phyloP scores from a whole-genome alignment of 2,888 invertebrate genomes.

The Cactoblastis cactorum region DNA sequence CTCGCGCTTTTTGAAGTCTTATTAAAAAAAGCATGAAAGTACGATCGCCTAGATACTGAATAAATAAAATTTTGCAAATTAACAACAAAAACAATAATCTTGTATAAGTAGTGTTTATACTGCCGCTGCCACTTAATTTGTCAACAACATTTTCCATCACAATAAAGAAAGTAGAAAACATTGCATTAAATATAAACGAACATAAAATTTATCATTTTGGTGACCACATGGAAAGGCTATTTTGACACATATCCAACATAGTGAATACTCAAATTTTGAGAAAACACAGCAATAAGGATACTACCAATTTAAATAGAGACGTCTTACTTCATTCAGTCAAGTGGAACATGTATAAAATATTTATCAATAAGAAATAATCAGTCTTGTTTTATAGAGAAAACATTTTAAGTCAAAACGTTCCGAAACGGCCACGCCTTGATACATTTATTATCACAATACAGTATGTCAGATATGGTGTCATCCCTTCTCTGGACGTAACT shows the following conservation, averaged over 20 bases:
- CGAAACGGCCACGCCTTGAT: constrained; percentile 56
- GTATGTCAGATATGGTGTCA: constrained; percentile 81
- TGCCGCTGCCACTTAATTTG: constrained; percentile 74
- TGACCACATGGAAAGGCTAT: constrained; percentile 75
- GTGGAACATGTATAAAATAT: constrained; percentile 77
- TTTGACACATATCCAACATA: constrained; percentile 79
- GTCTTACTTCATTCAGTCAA: constrained; percentile 77
- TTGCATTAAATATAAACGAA: constrained; percentile 59
- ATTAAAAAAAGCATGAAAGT: constrained; percentile 68
- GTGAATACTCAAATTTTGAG: constrained; percentile 67
- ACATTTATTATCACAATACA: constrained; percentile 76
- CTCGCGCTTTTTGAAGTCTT: constrained; percentile 58
- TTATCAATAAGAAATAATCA: constrained; percentile 80
- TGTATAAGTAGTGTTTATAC: constrained; percentile 57
- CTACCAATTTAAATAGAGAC: constrained; percentile 75
- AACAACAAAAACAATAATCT: constrained; percentile 72
- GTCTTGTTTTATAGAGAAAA: constrained; percentile 80
- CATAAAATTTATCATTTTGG: constrained; percentile 63
- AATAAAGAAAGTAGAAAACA: constrained; percentile 65
- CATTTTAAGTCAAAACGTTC: constrained; percentile 67
- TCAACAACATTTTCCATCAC: constrained; percentile 77
- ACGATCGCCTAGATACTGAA: constrained; percentile 64
- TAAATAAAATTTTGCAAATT: constrained; percentile 77
- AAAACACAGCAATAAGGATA: constrained; percentile 61
- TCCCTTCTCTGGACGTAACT: constrained; percentile 80